Evolutionary conservation across 2,797 vertebrate genomes (phyloP).

Genomic region (Vespertilio murinus): DNA sequence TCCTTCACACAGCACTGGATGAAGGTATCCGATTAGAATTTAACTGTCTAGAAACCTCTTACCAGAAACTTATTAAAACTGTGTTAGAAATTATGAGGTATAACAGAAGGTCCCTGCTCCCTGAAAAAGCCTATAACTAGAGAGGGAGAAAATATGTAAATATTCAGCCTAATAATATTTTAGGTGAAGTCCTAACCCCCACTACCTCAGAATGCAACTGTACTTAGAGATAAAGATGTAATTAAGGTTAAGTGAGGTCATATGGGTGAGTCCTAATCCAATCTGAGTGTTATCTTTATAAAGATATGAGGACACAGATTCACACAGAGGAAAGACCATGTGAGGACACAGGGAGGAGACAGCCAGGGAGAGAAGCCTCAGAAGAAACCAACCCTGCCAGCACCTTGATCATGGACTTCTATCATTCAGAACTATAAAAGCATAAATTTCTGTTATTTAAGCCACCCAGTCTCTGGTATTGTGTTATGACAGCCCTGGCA

Average conservation of each 20-base stretch:
- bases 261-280: not conserved
- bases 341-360: not conserved
- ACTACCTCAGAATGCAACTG: not conserved
- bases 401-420: not conserved
- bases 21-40: not conserved
- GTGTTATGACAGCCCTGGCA: not conserved
- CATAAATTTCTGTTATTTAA: not conserved
- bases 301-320: not conserved
- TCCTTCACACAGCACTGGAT: not conserved
- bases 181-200: not conserved
- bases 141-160: not conserved
- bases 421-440: not conserved
- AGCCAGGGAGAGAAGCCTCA: not conserved
- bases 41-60: conserved; percentile 11
- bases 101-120: not conserved
- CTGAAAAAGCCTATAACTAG: not conserved
- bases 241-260: not conserved
- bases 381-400: not conserved
- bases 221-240: not conserved
- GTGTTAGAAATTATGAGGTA: not conserved
- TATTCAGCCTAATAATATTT: not conserved
- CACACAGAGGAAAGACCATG: not conserved
- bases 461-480: not conserved
- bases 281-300: not conserved
- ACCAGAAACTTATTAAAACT: not conserved